A percentile compares a stretch with the other conserved stretches of the same genome.
Conservation (phyloP, 35 echinoderm and acorn worm species). For the Ophioderma brevispina region DNA sequence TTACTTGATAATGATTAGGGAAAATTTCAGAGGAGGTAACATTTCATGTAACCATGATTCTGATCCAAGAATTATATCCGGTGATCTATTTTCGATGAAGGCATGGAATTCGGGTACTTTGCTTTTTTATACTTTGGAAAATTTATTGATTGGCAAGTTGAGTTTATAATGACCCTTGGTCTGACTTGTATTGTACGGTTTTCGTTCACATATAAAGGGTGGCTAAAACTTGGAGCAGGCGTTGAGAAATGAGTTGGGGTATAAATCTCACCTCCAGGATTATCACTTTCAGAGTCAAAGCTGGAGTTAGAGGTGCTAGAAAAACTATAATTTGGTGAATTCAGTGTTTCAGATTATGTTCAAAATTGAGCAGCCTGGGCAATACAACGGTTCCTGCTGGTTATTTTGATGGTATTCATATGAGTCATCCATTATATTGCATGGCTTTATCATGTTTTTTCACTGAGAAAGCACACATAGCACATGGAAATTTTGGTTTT, state of each 20-base stretch:
- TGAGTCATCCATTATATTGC: not conserved
- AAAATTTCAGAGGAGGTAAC: constrained; percentile 1
- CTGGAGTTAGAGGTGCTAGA: too few relatives aligned
- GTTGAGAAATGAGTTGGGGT: not conserved
- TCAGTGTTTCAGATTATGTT: not conserved
- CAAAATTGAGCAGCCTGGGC: not conserved
- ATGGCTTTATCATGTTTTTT: not conserved
- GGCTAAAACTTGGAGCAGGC: not conserved
- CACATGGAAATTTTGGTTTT: not conserved
- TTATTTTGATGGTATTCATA: not conserved
- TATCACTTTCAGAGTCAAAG: too few relatives aligned
- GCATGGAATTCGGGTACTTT: not conserved
- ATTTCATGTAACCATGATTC: constrained; percentile 28
- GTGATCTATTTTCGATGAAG: constrained; percentile 23
- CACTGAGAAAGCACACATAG: not conserved
- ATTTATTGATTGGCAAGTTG: constrained; percentile 17
- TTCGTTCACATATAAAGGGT: not conserved
- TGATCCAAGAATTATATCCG: constrained; percentile 21
- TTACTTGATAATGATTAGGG: constrained; percentile 16
- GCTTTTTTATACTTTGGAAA: not conserved
- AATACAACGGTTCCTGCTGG: not conserved
- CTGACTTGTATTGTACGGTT: not conserved
- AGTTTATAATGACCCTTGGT: constrained; percentile 5
- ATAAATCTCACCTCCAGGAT: not conserved
- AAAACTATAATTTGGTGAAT: not conserved